These are phyloP conservation scores for Euschistus heros DNA, from an alignment of 1,140 invertebrate genomes.

Conservation along the genomic window DNA sequence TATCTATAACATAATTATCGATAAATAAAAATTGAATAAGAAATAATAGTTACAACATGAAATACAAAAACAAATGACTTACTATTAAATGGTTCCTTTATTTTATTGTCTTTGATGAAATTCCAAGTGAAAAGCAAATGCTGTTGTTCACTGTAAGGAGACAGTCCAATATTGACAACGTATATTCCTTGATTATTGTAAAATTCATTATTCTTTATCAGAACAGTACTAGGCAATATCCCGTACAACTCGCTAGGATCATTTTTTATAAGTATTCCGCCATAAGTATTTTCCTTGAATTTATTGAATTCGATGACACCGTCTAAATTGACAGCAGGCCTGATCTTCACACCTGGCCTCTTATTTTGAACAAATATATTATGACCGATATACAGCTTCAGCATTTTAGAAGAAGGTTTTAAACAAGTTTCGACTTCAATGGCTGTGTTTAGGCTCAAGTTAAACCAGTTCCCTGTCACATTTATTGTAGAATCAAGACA, in stretches of 20 bases:
- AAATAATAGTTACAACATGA: neutral
- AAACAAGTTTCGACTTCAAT: constrained; percentile 72
- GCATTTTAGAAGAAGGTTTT: constrained; percentile 34
- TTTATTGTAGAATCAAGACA: constrained; percentile 58
- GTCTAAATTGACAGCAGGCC: constrained; percentile 72
- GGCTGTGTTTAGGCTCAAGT: constrained; percentile 59
- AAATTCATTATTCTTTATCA: constrained; percentile 83
- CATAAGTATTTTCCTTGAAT: constrained; percentile 69
- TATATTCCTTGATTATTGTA: constrained; percentile 74
- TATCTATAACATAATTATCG: constrained; percentile 22
- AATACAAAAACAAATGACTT: neutral
- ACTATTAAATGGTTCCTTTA: constrained; percentile 74
- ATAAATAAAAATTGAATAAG: neutral
- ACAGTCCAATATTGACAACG: constrained; percentile 76
- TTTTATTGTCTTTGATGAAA: constrained; percentile 72
- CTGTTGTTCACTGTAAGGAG: constrained; percentile 72
- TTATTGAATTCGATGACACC: constrained; percentile 76
- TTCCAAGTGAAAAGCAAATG: constrained; percentile 79
- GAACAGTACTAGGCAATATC: constrained; percentile 54
- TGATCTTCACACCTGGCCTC: constrained; percentile 63
- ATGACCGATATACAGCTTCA: constrained; percentile 69
- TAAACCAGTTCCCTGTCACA: constrained; percentile 75
- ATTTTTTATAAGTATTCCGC: constrained; percentile 80
- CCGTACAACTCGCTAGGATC: constrained; percentile 58
- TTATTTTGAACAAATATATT: constrained; percentile 70